phyloP scores from a whole-genome alignment of 2,888 invertebrate genomes.

The Pseudococcus longispinus region DNA sequence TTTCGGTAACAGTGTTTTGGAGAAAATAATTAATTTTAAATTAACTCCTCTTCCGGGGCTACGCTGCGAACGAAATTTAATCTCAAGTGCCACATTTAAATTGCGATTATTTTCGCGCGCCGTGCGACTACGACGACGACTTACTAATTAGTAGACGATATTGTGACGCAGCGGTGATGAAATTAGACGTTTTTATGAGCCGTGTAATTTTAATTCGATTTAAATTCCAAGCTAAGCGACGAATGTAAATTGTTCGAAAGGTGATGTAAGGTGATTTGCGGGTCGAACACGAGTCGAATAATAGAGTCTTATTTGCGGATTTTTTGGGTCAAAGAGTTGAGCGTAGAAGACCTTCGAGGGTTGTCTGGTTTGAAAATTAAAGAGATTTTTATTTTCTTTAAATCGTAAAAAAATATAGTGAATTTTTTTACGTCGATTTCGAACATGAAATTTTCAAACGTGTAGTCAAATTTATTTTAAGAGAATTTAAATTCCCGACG shows the following conservation, averaged over 20 bases:
- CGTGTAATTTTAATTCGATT: slow-evolving; percentile 23
- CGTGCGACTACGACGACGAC: not conserved
- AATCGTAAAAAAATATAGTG: too few relatives aligned
- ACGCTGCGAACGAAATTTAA: not conserved
- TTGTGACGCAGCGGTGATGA: not conserved
- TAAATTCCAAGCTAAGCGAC: not conserved
- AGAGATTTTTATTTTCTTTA: too few relatives aligned
- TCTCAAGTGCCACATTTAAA: slow-evolving; percentile 30
- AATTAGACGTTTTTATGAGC: slow-evolving; percentile 28
- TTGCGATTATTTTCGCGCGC: not conserved
- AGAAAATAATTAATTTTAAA: slow-evolving; percentile 44
- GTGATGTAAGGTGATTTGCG: not conserved
- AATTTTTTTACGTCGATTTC: too few relatives aligned
- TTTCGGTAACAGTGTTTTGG: slow-evolving; percentile 17
- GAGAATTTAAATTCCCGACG: too few relatives aligned
- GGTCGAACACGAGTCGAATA: not conserved
- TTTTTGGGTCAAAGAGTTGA: not conserved
- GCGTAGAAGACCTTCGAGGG: too few relatives aligned
- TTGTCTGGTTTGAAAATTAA: too few relatives aligned
- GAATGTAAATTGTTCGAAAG: not conserved
- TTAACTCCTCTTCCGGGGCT: slow-evolving; percentile 22
- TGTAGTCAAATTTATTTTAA: too few relatives aligned
- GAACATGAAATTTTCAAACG: too few relatives aligned
- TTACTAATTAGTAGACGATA: slow-evolving; percentile 19
- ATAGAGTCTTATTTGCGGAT: not conserved